phyloP scores from a whole-genome alignment of 2,888 invertebrate genomes.

The Drosophila rubida region DNA sequence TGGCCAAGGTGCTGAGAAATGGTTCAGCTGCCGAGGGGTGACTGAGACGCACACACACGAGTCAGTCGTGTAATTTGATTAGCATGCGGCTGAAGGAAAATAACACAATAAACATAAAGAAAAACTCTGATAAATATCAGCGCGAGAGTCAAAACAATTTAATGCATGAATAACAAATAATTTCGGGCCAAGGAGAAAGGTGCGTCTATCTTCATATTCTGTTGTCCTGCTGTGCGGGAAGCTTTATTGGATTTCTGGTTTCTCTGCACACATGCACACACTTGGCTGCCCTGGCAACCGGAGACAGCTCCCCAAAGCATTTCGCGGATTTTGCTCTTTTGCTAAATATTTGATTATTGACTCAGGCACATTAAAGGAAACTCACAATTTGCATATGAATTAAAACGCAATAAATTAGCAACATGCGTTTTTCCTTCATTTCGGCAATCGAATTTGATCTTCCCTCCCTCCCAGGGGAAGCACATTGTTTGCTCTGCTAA shows the following conservation, averaged over 20 bases:
- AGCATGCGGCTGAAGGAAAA: constrained; percentile 59
- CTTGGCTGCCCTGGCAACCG: constrained; percentile 43
- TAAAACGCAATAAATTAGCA: constrained; percentile 79
- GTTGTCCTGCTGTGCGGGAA: constrained; percentile 58
- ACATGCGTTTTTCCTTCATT: constrained; percentile 24
- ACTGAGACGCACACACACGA: constrained; percentile 38
- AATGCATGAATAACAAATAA: constrained; percentile 84
- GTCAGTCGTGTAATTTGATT: constrained; percentile 81
- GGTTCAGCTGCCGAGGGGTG: constrained; percentile 75
- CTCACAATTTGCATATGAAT: constrained; percentile 77
- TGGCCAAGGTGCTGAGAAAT: constrained; percentile 76
- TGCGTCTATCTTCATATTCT: constrained; percentile 20
- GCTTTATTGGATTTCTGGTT: constrained; percentile 67
- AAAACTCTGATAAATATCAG: constrained; percentile 67
- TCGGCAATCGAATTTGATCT: constrained; percentile 48
- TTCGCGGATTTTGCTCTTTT: constrained; percentile 48
- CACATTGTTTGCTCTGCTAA: constrained; percentile 67
- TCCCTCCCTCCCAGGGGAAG: constrained; percentile 9
- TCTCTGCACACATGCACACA: constrained; percentile 42
- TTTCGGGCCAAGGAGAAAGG: constrained; percentile 44
- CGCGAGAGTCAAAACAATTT: constrained; percentile 83
- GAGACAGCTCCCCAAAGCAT: too few relatives aligned
- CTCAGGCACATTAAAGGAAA: constrained; percentile 63
- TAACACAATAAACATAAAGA: constrained; percentile 75
- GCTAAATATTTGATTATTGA: constrained; percentile 73